phyloP scores from a whole-genome alignment of 2,797 vertebrate genomes.

The Sebastes miniatus region DNA sequence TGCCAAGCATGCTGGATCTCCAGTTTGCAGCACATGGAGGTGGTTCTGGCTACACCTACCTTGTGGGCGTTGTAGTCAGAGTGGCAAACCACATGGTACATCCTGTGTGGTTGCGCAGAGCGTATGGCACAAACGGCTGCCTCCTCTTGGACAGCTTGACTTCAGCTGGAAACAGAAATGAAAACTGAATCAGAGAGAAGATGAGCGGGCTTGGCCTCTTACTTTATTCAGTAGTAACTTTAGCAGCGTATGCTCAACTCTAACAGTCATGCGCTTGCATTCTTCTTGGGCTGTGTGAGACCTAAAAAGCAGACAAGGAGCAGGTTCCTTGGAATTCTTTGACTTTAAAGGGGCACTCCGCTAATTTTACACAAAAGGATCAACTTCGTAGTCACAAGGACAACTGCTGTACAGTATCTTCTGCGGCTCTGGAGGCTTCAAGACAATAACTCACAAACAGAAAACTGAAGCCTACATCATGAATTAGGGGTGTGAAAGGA shows the following conservation, averaged over 20 bases:
- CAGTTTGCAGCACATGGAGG: background rate
- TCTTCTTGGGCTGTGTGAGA: background rate
- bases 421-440: background rate
- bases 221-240: background rate
- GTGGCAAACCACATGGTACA: slow-evolving; percentile 97
- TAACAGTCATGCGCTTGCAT: background rate
- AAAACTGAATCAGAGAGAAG: background rate
- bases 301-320: background rate
- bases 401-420: background rate
- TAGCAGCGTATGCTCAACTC: background rate
- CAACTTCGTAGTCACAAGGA: background rate
- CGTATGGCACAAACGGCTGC: slow-evolving; percentile 94
- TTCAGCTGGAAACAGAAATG: slow-evolving; percentile 74
- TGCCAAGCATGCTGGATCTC: background rate
- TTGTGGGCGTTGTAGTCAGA: slow-evolving; percentile 95
- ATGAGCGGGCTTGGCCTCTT: too few species aligned
- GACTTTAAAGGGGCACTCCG: background rate
- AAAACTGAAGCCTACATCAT: too few species aligned
- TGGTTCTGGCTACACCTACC: slow-evolving; percentile 76
- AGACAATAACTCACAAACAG: background rate
- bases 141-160: slow-evolving; percentile 92
- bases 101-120: slow-evolving; percentile 95
- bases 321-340: background rate
- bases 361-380: background rate
- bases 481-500: too few species aligned